A percentile compares a stretch with the other conserved stretches of the same genome.
These are phyloP conservation scores for Parapristionchus giblindavisi DNA, from an alignment of 2,888 invertebrate genomes.

Conservation along the genomic window DNA sequence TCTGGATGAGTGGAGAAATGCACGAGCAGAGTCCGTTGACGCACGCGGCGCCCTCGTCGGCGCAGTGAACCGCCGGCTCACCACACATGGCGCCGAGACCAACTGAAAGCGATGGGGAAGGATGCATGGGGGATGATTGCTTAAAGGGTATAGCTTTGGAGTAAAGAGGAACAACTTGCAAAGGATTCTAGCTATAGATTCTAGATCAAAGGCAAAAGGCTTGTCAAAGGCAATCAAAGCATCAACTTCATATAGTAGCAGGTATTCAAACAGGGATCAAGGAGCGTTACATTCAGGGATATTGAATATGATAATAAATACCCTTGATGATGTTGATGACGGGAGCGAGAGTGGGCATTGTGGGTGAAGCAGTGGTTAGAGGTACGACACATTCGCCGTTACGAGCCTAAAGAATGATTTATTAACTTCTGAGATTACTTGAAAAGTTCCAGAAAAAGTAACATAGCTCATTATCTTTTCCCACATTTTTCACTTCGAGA, in stretches of 20 bases:
- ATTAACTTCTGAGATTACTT: too few species aligned
- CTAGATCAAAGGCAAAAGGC: not conserved
- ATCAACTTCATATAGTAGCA: too few species aligned
- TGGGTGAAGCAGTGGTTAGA: constrained; percentile 37
- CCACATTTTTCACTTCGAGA: too few species aligned
- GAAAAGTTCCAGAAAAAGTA: too few species aligned
- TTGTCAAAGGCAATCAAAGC: not conserved
- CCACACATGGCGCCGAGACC: constrained; percentile 64
- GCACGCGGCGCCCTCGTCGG: constrained; percentile 62
- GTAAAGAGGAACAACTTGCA: not conserved
- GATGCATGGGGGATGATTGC: not conserved
- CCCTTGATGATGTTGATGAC: constrained; percentile 29
- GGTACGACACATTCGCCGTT: constrained; percentile 64
- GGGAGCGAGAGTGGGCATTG: not conserved
- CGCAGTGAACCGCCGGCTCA: constrained; percentile 53
- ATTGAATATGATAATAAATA: not conserved
- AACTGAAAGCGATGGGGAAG: constrained; percentile 49
- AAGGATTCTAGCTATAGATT: not conserved
- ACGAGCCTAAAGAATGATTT: constrained; percentile 37
- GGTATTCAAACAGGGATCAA: not conserved
- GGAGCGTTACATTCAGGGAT: not conserved
- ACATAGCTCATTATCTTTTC: too few species aligned
- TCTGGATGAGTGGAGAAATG: constrained; percentile 61
- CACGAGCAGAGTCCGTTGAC: constrained; percentile 64
- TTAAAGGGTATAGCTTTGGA: not conserved